Base-by-base conservation (phyloP, 2,888 invertebrate species). In the Metacarcinus magister region DNA sequence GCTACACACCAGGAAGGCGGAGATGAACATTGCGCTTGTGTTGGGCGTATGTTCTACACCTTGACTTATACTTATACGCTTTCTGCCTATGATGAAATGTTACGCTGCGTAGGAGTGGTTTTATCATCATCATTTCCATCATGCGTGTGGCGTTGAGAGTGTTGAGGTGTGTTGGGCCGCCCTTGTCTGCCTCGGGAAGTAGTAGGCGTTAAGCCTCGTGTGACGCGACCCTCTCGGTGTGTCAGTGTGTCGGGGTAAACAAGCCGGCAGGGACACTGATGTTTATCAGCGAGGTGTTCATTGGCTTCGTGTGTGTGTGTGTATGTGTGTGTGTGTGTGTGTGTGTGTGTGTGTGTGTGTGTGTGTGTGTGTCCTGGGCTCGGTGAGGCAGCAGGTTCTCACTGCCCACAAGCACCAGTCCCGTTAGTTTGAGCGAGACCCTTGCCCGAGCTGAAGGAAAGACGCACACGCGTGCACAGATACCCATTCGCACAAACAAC, bases 321-420 rank as follows among this genome's bases (percentile, higher is more conserved):
- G 54, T 54, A 2, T 54, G 54, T 54, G 39, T n/a, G 44, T 19
- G 19, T n/a, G 87, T 44, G 90, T 90, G 90, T 43, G 90, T 39
- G 90, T 44, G 39, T 23, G 13, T 13, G 90, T 23, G 28, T 32
- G 92, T 92, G 54, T 46, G 92, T 60, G 32, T 48, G 32, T 32
- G 92, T 54, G 92, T 48, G 60, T 48, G 46, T 54, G 48, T 48
- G 92, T 92, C 28, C 32, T 23, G 48, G 92, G 92, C 91, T n/a
- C 91, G 91, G 91, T 23, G 48, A 91, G 91, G 91, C 44, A 46
- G 91, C 60, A 92, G 92, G 54, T 54, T 32, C 92, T 48, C 48
- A 48, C 92, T 60, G 32, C 82, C 82, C 82, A 82, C 82, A 82
- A 82, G 82, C 82, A 82, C 32, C 82, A 32, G 32, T 82, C 82